Evolutionary conservation across 2,113 vertebrate species (phyloP).

Genomic region (Protobothrops flavoviridis): DNA sequence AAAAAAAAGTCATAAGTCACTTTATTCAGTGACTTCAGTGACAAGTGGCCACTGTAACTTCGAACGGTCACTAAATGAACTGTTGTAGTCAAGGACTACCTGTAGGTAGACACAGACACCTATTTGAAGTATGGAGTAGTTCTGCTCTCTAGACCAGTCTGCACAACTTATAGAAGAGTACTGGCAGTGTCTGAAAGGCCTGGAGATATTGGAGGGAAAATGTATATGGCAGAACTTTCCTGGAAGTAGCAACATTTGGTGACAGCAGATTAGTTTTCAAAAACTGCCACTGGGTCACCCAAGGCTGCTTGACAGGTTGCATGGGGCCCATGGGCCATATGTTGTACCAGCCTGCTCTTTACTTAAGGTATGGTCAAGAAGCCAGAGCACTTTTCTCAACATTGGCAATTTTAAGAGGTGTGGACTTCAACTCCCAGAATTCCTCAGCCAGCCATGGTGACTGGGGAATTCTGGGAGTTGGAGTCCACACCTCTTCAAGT

Average conservation of each 20-base stretch:
- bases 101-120: neutral
- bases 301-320: neutral
- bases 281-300: neutral
- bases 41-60: no score
- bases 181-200: neutral
- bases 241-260: neutral
- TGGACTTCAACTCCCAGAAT: no score
- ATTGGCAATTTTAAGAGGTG: no score
- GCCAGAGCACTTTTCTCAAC: neutral
- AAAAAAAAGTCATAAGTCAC: no score
- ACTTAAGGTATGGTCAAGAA: neutral
- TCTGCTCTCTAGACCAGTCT: neutral
- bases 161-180: neutral
- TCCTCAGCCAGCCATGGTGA: no score
- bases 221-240: neutral
- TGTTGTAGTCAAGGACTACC: no score
- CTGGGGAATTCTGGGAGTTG: no score
- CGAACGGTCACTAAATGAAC: no score
- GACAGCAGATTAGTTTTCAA: neutral
- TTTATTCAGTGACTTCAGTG: no score
- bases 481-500: no score
- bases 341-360: neutral
- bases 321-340: neutral
- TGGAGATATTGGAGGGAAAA: neutral
- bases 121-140: neutral